Base-by-base conservation (phyloP, 2,113 vertebrate species). In the Bos javanicus region DNA sequence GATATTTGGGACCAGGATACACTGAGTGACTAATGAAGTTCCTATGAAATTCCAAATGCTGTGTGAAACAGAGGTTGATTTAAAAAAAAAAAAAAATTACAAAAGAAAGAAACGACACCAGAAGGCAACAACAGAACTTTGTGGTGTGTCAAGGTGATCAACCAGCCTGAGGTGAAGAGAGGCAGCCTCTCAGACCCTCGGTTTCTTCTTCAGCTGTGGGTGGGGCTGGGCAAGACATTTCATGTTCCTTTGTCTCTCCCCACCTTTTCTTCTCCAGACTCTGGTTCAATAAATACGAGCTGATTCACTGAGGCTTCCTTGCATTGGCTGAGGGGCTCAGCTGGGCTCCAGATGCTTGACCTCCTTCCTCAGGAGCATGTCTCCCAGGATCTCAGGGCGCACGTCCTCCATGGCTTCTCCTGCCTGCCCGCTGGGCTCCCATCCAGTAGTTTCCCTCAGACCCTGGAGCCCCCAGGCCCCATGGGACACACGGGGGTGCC, bases 401-500 rank as follows among this genome's bases (percentile, higher is more conserved):
- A 26, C 11, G 2, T 23, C n/a, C 30, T 25, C 80, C 23, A 14
- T 17, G 1, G 19, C 46, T 54, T 4, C 21, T 62, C 15, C 60
- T 43, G 16, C 52, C 33, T 0, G 43, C 0, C 48, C 36, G 7
- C 48, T 56, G 64, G 60, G 13, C 67, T 60, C 14, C 25, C 10
- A 7, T 2, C 1, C 2, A 15, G 26, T 52, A 3, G 0, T 14
- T 43, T 74, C 36, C 82, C 26, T 25, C 15, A 43, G 48, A 57
- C 4, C 13, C 48, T 7, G 13, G 43, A 15, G 25, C 33, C n/a
- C 71, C 0, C 7, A n/a, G 46, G 13, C 48, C 2, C 23, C 16
- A 3, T 6, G 15, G 56, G 92, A n/a, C 2, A 0, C 16, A 15
- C 1, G 0, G 9, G 2, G 33, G 4, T 12, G 2, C n/a, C 26